phyloP scores from a whole-genome alignment of 1,140 invertebrate genomes.

The Dendrolimus kikuchii region DNA sequence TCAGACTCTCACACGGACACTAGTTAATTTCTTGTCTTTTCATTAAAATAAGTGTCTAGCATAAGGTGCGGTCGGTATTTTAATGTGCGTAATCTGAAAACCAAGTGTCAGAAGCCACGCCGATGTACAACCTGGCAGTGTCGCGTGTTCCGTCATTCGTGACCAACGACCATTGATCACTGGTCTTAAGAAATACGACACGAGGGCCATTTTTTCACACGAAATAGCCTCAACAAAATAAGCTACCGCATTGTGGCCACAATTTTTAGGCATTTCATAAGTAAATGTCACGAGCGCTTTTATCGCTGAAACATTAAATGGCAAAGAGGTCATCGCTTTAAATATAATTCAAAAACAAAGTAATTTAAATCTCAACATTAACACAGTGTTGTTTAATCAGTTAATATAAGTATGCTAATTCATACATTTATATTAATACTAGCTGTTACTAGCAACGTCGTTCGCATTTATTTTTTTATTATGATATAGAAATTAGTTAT shows the following conservation, averaged over 20 bases:
- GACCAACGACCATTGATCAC: constrained; percentile 47
- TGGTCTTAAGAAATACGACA: constrained; percentile 43
- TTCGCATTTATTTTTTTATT: too few species aligned
- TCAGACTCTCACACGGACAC: too few species aligned
- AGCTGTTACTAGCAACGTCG: too few species aligned
- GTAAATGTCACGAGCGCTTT: constrained; percentile 4
- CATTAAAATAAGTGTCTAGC: constrained; percentile 35
- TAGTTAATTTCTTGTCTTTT: too few species aligned
- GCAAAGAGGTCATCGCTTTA: neutral
- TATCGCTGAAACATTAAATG: constrained; percentile 3
- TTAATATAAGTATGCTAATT: too few species aligned
- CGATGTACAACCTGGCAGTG: constrained; percentile 26
- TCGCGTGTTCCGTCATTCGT: constrained; percentile 44
- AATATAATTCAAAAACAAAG: constrained; percentile 1
- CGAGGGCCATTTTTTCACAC: constrained; percentile 54
- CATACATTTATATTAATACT: too few species aligned
- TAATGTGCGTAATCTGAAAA: constrained; percentile 46
- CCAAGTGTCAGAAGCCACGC: constrained; percentile 36
- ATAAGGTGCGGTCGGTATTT: constrained; percentile 41
- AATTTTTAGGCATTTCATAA: constrained; percentile 6
- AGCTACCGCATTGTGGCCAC: constrained; percentile 3
- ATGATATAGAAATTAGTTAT: too few species aligned
- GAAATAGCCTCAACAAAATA: constrained; percentile 22
- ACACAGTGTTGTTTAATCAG: too few species aligned
- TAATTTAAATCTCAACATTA: too few species aligned